These are phyloP conservation scores for Neodiprion fabricii DNA, from an alignment of 1,140 invertebrate genomes.

Conservation along the genomic window DNA sequence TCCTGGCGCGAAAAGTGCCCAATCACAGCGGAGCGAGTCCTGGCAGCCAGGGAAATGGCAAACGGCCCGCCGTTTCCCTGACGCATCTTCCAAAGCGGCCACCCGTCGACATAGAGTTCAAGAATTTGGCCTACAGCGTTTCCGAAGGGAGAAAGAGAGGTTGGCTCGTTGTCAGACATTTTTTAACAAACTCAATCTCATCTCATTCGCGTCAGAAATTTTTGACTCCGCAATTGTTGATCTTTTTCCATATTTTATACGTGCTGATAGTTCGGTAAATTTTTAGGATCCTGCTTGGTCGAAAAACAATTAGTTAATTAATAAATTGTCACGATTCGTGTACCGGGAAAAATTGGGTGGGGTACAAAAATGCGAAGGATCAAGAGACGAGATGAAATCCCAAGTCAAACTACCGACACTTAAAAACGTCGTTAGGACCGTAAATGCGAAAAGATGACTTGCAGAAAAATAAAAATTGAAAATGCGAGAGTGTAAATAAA, in stretches of 20 bases:
- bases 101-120: conserved; percentile 88
- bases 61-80: conserved; percentile 64
- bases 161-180: conserved; percentile 33
- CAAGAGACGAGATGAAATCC: too few species aligned
- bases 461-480: too few species aligned
- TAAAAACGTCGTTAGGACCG: too few species aligned
- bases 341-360: too few species aligned
- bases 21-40: conserved; percentile 64
- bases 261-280: conserved; percentile 28
- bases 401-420: too few species aligned
- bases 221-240: conserved; percentile 10
- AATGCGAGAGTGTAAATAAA: too few species aligned
- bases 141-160: conserved; percentile 81
- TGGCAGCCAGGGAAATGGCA: conserved; percentile 44
- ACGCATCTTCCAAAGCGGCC: conserved; percentile 82
- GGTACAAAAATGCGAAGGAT: too few species aligned
- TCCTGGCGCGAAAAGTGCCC: conserved; percentile 69
- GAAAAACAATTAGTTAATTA: too few species aligned
- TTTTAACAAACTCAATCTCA: too few species aligned
- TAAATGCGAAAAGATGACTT: too few species aligned
- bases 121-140: conserved; percentile 83
- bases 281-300: not conserved
- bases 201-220: not conserved
- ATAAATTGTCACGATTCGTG: too few species aligned
- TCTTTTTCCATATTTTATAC: conserved; percentile 15